A percentile compares a stretch with the other conserved stretches of the same genome.
Conservation (phyloP, 2,113 vertebrate genomes). For the Phasianus colchicus region DNA sequence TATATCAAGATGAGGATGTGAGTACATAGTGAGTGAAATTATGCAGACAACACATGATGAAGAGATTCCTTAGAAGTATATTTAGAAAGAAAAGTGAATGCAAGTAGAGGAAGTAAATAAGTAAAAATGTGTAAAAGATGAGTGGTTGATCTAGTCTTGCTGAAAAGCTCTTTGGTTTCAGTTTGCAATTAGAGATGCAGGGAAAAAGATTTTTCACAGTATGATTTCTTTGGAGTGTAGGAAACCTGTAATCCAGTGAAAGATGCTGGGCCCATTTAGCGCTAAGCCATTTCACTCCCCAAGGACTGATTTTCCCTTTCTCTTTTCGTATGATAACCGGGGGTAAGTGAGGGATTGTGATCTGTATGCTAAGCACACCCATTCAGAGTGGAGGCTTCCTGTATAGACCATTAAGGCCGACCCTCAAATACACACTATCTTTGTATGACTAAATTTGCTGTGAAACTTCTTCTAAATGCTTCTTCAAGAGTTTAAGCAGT, state of each 20-base stretch:
- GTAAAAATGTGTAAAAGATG: background rate
- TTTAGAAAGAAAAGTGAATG: background rate
- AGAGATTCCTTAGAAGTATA: background rate
- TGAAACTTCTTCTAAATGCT: background rate
- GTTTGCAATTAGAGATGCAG: background rate
- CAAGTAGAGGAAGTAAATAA: background rate
- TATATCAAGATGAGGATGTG: background rate
- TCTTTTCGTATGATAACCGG: background rate
- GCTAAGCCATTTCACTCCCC: background rate
- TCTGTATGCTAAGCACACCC: background rate
- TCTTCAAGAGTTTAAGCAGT: background rate
- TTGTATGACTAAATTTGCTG: background rate
- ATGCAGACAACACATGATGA: background rate
- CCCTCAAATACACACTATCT: background rate
- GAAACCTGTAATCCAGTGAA: background rate
- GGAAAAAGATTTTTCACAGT: background rate
- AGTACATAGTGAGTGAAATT: background rate
- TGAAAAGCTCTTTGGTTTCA: background rate
- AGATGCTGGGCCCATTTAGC: fast-evolving
- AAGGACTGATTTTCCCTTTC: background rate
- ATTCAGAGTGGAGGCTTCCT: background rate
- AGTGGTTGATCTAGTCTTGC: background rate
- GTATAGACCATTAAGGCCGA: fast-evolving
- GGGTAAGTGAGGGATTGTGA: background rate
- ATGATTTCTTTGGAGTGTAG: background rate